Evolutionary conservation across 2,797 vertebrate species (phyloP), one percentile per base, ranked within the genome.

Genomic region (Etheostoma perlongum): DNA sequence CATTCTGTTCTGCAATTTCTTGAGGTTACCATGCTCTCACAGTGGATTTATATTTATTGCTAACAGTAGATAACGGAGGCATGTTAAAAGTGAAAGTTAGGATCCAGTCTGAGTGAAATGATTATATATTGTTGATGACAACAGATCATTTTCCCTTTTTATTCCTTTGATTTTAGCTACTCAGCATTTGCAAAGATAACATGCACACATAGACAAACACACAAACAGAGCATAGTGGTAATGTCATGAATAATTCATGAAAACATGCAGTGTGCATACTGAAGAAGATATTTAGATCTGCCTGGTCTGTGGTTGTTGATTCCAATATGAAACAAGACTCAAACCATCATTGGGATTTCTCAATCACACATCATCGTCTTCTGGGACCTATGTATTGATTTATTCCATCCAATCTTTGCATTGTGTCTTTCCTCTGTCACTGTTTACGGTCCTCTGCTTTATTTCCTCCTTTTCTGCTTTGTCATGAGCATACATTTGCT

Each of bases 241-340:
- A 30, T 10, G 33, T 30, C 13, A 64, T 82, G 44, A 76, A 73
- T 67, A 70, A 57, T 78, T 25, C 0, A 78, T 59, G 30, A 51
- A 65, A 54, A 19, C 27, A 11, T 47, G 15, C 25, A 19, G 60
- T 77, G 57, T 72, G 49, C 54, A 47, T 69, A 52, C 55, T 62
- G 30, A 78, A 52, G 16, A 27, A n/a, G n/a, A n/a, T 55, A 13
- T 70, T 67, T 12, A 27, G 30, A 60, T 12, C 3, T 2, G 2
- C 63, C 36, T 54, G 69, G 60, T 59, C 51, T 49, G 30, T 49
- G 23, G 44, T 52, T 10, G 23, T 21, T 62, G 46, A 74, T 25
- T 67, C 51, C 3, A 72, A 70, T 44, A 69, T 73, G 63, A 66
- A 76, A 67, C 36, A 30, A 51, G 36, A 65, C 48, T 54, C 53